Evolutionary conservation across 2,888 invertebrate genomes (phyloP), one percentile per base, ranked within the genome.

Genomic region (Lasioglossum morio): DNA sequence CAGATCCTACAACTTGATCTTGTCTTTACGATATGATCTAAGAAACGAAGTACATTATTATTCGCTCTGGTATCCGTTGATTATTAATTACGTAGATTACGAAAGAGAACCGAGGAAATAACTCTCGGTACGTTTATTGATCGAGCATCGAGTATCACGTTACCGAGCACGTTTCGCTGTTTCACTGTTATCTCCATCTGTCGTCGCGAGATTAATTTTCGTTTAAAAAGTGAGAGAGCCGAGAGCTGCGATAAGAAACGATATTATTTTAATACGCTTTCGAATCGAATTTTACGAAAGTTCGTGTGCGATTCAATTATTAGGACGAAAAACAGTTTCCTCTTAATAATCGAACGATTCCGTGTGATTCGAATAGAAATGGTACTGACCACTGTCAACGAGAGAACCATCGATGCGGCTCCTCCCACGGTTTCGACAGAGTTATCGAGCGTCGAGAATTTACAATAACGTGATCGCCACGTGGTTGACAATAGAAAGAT

Each of bases 401-500:
- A 16, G 19, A 43, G n/a, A 46, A 37, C 23, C 43, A 69, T 70
- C 63, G 12, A 63, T 27, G 16, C n/a, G 2, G 23, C 10, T 69
- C 46, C 43, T 72, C 12, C 4, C 27, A 57, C 76, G 75, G 76
- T 84, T 84, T 85, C 76, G 79, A 84, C 43, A 76, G 76, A 72
- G 57, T 76, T 72, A 84, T 76, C 46, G 85, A 84, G 72, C 79
- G n/a, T 0, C 19, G 40, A 60, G 76, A 79, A 76, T 84, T 76
- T 57, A 73, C 84, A 76, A 78, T 84, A 83, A 72, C 85, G 72
- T 53, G 85, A 84, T 79, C 66, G 16, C 76, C 84, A 48, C 79
- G 79, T 72, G 84, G 66, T 30, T 76, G 72, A 79, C 82, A 85
- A 85, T 79, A 69, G 75, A n/a, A n/a, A 14, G 85, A 85, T 85